A percentile compares a stretch with the other conserved stretches of the same genome.
Conservation (phyloP, 1,140 invertebrate species). For the Eulimnadia texana region DNA sequence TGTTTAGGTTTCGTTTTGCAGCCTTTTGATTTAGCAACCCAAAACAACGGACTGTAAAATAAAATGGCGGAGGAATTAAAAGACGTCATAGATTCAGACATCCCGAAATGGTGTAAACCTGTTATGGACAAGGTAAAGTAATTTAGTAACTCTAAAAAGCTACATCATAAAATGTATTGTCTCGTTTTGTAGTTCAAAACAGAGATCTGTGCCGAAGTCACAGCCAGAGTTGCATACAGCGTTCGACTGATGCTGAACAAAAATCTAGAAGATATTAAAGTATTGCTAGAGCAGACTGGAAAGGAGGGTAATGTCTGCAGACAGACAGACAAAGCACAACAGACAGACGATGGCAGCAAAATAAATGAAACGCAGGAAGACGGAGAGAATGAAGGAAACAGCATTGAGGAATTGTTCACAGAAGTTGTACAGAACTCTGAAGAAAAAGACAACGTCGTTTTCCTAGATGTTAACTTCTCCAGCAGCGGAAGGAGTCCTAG, state of each 20-base stretch:
- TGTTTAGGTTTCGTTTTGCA: no score
- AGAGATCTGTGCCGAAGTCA: not conserved
- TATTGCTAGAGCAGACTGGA: not conserved
- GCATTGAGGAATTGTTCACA: no score
- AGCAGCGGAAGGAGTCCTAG: no score
- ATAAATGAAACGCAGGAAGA: not conserved
- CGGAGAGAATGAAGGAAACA: not conserved
- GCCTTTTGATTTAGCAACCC: no score
- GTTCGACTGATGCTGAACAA: not conserved
- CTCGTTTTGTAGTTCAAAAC: not conserved
- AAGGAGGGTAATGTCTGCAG: not conserved
- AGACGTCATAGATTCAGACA: no score
- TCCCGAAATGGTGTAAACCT: not conserved
- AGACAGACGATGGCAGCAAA: not conserved
- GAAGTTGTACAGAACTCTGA: no score
- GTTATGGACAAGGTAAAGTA: not conserved
- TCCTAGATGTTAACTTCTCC: no score
- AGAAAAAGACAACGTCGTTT: no score
- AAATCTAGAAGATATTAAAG: not conserved
- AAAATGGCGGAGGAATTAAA: no score
- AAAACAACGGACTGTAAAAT: no score
- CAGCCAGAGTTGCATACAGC: not conserved
- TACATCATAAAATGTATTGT: not conserved
- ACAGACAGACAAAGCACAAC: not conserved
- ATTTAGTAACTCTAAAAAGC: not conserved